Conservation (phyloP, 2,888 invertebrate species). For the Dorcus hopei region DNA sequence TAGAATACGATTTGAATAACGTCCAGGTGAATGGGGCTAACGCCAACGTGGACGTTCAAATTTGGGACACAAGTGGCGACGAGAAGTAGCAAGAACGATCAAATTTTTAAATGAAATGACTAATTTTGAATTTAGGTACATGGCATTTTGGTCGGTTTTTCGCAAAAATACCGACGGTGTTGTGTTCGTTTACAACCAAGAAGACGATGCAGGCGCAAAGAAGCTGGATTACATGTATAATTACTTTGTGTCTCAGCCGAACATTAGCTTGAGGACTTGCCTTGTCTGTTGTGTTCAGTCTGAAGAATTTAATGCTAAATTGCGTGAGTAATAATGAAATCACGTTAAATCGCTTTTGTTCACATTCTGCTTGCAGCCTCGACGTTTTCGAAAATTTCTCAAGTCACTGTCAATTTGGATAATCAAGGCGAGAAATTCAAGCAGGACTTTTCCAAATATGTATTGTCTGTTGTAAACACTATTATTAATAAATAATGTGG, state of each 20-base stretch:
- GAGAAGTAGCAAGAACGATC: conserved; percentile 26
- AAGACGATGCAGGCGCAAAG: conserved; percentile 29
- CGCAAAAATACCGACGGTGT: conserved; percentile 34
- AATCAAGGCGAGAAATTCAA: conserved; percentile 32
- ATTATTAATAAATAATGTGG: conserved; percentile 3
- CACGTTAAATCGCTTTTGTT: background rate
- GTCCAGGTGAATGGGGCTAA: conserved; percentile 28
- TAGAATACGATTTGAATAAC: conserved; percentile 33
- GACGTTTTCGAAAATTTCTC: conserved; percentile 33
- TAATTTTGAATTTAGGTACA: conserved; percentile 13
- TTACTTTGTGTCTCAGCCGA: conserved; percentile 34
- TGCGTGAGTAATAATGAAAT: conserved; percentile 26
- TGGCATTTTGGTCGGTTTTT: conserved; percentile 33
- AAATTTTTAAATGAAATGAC: background rate
- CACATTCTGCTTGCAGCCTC: conserved; percentile 23
- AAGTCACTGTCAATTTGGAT: conserved; percentile 32
- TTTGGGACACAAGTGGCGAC: conserved; percentile 37
- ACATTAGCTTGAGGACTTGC: conserved; percentile 31
- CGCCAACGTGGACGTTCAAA: conserved; percentile 31
- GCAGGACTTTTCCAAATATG: conserved; percentile 32
- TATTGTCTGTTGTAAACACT: conserved; percentile 20
- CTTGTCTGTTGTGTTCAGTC: conserved; percentile 30
- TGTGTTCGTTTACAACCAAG: conserved; percentile 32
- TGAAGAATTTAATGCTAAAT: conserved; percentile 24
- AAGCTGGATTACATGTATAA: conserved; percentile 36